phyloP scores from a whole-genome alignment of 2,797 vertebrate genomes.

The Tiaroga cobitis region DNA sequence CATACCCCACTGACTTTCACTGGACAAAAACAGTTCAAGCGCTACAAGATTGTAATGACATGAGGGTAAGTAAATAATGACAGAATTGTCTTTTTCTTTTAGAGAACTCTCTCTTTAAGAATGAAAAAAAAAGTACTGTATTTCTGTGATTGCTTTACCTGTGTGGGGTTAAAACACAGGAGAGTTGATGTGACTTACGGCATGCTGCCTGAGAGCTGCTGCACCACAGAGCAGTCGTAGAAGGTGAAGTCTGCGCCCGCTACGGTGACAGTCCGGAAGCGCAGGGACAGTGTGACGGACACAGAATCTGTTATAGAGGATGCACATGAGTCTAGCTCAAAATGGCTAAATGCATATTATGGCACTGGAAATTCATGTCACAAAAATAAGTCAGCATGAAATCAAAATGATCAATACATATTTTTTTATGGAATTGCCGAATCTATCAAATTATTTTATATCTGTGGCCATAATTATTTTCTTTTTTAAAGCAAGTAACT shows the following conservation, averaged over 20 bases:
- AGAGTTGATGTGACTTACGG: conserved; percentile 82
- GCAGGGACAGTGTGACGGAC: conserved; percentile 85
- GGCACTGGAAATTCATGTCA: background rate
- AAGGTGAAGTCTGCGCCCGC: conserved; percentile 88
- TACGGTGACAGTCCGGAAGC: conserved; percentile 86
- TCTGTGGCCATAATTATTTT: background rate
- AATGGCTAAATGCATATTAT: background rate
- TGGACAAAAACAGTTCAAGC: background rate
- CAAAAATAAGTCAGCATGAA: background rate
- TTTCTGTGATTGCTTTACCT: background rate
- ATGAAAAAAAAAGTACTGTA: background rate
- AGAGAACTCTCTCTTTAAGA: background rate
- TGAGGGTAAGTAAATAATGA: background rate
- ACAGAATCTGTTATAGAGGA: conserved; percentile 84
- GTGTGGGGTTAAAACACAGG: background rate
- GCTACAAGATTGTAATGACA: background rate
- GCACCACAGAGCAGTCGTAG: conserved; percentile 90
- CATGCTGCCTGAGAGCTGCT: conserved; percentile 83
- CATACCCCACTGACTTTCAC: background rate
- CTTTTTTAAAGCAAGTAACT: background rate
- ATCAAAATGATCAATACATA: background rate
- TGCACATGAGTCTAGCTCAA: background rate
- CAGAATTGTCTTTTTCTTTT: background rate
- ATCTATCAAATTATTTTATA: background rate
- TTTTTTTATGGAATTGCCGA: background rate